Conservation (phyloP, 2,797 vertebrate genomes). For the Centropyge bicolor region DNA sequence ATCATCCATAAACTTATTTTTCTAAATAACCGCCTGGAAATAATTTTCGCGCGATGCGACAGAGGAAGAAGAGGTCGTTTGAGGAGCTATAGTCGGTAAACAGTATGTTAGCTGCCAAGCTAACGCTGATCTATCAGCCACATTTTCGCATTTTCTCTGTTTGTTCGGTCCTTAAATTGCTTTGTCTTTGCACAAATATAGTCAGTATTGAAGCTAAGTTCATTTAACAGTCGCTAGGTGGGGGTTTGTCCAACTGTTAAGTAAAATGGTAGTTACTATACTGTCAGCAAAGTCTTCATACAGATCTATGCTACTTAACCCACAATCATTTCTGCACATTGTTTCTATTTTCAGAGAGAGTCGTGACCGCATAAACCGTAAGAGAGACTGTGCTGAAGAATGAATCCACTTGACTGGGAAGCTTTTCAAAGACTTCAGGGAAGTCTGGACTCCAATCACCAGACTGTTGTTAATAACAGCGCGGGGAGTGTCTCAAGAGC, state of each 20-base stretch:
- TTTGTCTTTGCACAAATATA: neutral
- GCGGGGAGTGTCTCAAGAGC: neutral
- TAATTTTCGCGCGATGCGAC: fast-evolving
- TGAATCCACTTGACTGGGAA: conserved; percentile 56
- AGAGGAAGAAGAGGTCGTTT: neutral
- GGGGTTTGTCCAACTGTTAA: neutral
- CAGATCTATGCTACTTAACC: neutral
- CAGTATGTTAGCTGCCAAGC: conserved; percentile 34
- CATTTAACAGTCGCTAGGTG: no score
- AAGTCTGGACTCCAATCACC: neutral
- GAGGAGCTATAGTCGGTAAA: conserved; percentile 42
- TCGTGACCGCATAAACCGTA: neutral
- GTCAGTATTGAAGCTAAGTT: neutral
- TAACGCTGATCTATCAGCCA: conserved; percentile 2
- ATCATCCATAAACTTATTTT: fast-evolving
- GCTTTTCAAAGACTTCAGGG: neutral
- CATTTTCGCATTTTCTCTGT: neutral
- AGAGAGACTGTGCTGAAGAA: conserved; percentile 18
- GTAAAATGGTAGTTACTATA: neutral
- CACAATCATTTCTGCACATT: neutral
- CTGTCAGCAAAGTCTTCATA: neutral
- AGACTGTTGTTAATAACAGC: neutral
- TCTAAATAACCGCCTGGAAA: neutral
- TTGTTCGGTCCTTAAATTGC: fast-evolving
- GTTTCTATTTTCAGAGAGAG: conserved; percentile 8